Evolutionary conservation across 2,113 vertebrate genomes (phyloP).

Genomic region (Varanus komodoensis): DNA sequence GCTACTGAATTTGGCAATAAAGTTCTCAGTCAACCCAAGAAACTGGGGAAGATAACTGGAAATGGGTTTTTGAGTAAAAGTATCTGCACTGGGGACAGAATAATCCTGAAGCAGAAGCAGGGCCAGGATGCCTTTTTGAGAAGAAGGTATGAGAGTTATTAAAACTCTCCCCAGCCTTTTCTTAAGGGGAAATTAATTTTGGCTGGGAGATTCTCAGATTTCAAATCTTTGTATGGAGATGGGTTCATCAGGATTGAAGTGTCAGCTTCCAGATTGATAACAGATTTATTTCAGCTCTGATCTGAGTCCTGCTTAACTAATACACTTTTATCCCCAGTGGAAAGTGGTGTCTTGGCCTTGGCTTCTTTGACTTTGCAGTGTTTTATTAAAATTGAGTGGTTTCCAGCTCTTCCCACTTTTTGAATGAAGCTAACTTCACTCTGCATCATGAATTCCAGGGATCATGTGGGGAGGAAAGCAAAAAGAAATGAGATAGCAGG

Average conservation of each 20-base stretch:
- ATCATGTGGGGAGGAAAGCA: not conserved
- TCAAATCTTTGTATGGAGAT: not conserved
- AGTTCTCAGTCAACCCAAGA: not conserved
- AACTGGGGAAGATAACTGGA: not conserved
- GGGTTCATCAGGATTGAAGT: not conserved
- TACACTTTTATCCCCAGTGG: not conserved
- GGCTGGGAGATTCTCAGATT: not conserved
- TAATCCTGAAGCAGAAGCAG: not conserved
- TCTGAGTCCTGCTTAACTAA: not conserved
- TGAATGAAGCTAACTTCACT: constrained; percentile 48
- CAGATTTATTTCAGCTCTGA: constrained; percentile 4
- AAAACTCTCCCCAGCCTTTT: not conserved
- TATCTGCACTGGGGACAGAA: not conserved
- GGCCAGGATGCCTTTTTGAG: not conserved
- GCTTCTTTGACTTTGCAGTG: not conserved
- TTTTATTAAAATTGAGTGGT: constrained; percentile 36
- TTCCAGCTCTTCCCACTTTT: constrained; percentile 50
- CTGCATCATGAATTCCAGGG: constrained; percentile 26
- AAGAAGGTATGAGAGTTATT: not conserved
- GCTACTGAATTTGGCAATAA: not conserved
- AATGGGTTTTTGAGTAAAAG: not conserved
- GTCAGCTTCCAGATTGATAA: not conserved
- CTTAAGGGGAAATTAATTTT: not conserved
- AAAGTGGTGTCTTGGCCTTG: constrained; percentile 37
- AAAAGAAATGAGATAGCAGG: not conserved